A percentile compares a stretch with the other conserved stretches of the same genome.
phyloP scores from a whole-genome alignment of 2,113 vertebrate genomes.

The Callaeas wilsoni region DNA sequence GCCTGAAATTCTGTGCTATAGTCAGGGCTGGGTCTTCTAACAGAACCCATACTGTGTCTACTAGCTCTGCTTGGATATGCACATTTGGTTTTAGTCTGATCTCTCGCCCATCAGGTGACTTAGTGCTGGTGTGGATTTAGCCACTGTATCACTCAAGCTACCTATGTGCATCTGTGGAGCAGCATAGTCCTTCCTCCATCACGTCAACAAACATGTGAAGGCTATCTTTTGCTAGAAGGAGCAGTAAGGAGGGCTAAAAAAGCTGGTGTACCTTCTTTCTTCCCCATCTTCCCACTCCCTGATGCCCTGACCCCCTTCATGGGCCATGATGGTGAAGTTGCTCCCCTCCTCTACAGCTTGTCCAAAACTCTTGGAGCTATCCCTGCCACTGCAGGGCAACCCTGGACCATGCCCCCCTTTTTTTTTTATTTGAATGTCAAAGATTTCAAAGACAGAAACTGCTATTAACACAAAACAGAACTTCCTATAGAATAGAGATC shows the following conservation, averaged over 20 bases:
- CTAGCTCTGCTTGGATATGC: background rate
- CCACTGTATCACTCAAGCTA: too few species aligned
- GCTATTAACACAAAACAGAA: background rate
- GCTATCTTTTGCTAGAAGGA: background rate
- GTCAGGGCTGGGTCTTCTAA: background rate
- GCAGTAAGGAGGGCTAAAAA: background rate
- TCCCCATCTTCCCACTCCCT: background rate
- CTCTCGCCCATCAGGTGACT: background rate
- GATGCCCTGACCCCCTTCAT: fast-evolving
- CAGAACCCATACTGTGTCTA: background rate
- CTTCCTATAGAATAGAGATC: background rate
- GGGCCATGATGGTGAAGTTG: background rate
- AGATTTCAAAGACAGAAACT: background rate
- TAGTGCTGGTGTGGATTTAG: background rate
- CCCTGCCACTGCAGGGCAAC: background rate
- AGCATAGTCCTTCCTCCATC: background rate
- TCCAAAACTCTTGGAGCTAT: background rate
- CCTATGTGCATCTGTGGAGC: too few species aligned
- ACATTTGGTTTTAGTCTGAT: background rate
- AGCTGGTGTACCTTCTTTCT: background rate
- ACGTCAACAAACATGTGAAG: background rate
- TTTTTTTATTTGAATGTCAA: background rate
- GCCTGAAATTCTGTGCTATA: background rate
- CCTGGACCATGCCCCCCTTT: background rate
- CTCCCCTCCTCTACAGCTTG: background rate